Evolutionary conservation across 1,140 invertebrate genomes (phyloP).

Genomic region (Cyphomyrmex costatus): DNA sequence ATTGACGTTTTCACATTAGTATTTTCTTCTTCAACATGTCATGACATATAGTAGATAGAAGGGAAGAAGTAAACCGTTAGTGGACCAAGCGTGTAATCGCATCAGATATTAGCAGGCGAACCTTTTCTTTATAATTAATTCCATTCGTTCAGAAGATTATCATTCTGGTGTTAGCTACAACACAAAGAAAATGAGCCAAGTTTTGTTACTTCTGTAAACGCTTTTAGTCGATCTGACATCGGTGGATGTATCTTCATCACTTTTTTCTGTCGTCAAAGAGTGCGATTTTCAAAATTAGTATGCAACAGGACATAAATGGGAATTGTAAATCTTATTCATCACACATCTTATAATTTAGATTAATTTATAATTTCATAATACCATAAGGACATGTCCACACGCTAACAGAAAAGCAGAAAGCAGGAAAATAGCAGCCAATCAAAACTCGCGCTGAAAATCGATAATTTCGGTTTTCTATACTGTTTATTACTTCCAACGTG

Average conservation of each 20-base stretch:
- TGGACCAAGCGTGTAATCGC: neutral
- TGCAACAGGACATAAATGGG: neutral
- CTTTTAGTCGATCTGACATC: neutral
- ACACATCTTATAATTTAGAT: neutral
- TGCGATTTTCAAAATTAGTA: neutral
- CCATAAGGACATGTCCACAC: neutral
- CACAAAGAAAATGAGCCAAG: neutral
- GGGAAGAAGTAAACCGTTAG: neutral
- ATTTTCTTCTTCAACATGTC: neutral
- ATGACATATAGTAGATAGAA: slow-evolving; percentile 14
- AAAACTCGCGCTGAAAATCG: no score
- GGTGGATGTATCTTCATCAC: neutral
- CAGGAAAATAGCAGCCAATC: no score
- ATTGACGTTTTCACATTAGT: neutral
- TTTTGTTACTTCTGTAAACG: slow-evolving; percentile 69
- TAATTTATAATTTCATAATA: slow-evolving; percentile 4
- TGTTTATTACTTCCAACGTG: no score
- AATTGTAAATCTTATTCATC: neutral
- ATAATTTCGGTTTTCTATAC: no score
- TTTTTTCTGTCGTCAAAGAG: neutral
- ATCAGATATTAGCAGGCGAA: neutral
- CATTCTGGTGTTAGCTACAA: neutral
- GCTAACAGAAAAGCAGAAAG: no score
- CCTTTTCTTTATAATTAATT: slow-evolving; percentile 29
- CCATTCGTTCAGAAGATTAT: neutral